Percentiles rank a stretch among this genome's conserved stretches.
phyloP scores from a whole-genome alignment of 2,113 vertebrate genomes.

The Rhynchomys soricoides region DNA sequence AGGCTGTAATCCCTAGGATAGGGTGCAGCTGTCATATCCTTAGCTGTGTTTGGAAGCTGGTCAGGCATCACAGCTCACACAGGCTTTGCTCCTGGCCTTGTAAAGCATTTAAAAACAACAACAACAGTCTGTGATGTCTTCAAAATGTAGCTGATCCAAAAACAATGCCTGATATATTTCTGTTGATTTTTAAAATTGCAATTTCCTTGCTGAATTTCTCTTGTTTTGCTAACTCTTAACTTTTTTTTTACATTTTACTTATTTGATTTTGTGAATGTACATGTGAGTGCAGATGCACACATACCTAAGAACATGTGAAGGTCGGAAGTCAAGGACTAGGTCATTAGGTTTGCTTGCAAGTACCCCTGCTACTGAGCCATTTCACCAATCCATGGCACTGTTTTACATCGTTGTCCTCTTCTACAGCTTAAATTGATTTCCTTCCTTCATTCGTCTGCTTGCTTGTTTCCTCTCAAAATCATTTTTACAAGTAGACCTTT shows the following conservation, averaged over 20 bases:
- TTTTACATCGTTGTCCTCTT: background rate
- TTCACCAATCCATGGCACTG: background rate
- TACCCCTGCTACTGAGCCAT: background rate
- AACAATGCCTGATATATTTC: background rate
- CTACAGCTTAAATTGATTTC: background rate
- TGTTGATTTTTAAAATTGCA: background rate
- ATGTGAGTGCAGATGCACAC: background rate
- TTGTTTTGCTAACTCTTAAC: background rate
- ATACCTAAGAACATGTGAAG: background rate
- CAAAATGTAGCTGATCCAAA: background rate
- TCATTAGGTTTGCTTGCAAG: background rate
- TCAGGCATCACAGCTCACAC: fast-evolving
- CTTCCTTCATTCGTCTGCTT: background rate
- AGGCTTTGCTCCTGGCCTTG: background rate
- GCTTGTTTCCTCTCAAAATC: background rate
- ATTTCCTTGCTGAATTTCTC: background rate
- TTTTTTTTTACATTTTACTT: background rate
- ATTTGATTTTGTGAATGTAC: background rate
- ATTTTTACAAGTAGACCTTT: background rate
- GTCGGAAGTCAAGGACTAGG: background rate
- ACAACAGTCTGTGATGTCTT: background rate
- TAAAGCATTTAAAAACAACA: background rate
- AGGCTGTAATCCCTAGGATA: fast-evolving
- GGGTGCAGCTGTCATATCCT: fast-evolving
- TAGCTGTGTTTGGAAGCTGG: background rate